A percentile compares a stretch with the other conserved stretches of the same genome.
phyloP scores from a whole-genome alignment of 2,113 vertebrate species.

The Oncorhynchus nerka region DNA sequence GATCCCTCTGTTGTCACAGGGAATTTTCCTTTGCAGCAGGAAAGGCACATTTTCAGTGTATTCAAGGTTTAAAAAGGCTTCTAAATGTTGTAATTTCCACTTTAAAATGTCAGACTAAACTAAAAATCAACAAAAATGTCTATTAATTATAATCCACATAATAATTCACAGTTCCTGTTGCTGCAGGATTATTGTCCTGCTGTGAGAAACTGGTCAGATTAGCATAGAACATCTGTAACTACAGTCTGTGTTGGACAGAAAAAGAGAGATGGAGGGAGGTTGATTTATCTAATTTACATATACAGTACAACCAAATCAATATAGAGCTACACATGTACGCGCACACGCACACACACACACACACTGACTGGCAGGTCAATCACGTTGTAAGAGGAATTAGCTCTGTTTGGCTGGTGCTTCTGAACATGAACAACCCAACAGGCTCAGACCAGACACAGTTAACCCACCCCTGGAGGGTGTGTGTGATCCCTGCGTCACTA shows the following conservation, averaged over 20 bases:
- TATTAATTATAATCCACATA: no score
- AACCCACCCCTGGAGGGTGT: not conserved
- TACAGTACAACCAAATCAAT: conserved; percentile 32
- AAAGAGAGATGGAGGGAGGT: not conserved
- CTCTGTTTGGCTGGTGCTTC: not conserved
- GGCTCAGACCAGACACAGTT: not conserved
- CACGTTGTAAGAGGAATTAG: conserved; percentile 11
- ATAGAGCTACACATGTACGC: not conserved
- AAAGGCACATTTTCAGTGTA: no score
- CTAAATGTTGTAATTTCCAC: no score
- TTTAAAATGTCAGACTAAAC: no score
- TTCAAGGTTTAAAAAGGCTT: no score
- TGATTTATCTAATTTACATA: conserved; percentile 5
- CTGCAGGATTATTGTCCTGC: no score
- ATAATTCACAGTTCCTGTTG: no score
- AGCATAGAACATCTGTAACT: not conserved
- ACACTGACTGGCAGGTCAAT: not conserved
- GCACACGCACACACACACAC: not conserved
- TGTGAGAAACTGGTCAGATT: not conserved
- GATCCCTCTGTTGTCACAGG: no score
- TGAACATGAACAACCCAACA: not conserved
- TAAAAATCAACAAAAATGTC: no score
- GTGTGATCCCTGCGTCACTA: not conserved
- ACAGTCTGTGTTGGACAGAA: no score
- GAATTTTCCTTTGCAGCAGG: no score